A percentile compares a stretch with the other conserved stretches of the same genome.
Conservation (phyloP, 2,113 vertebrate species). For the Orthonyx spaldingii region DNA sequence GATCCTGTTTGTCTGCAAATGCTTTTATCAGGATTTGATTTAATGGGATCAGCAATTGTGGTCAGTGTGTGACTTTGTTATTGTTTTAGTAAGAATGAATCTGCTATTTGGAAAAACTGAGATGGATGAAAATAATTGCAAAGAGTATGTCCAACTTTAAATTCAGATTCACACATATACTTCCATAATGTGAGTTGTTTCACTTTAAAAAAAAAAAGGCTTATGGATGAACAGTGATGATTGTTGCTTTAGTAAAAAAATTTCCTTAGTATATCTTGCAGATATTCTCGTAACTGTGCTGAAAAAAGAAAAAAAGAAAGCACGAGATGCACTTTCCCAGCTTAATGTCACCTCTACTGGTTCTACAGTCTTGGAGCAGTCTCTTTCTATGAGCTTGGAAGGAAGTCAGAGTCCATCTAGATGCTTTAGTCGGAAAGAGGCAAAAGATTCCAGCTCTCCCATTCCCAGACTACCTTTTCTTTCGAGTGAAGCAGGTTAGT, state of each 20-base stretch:
- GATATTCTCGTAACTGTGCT: conserved; percentile 88
- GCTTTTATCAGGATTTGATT: not conserved
- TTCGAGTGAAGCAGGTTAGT: conserved; percentile 66
- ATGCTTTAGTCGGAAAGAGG: not conserved
- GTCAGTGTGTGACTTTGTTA: not conserved
- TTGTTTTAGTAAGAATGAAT: not conserved
- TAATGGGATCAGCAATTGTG: not conserved
- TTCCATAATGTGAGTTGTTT: not conserved
- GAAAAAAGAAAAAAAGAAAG: conserved; percentile 86
- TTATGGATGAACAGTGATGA: not conserved
- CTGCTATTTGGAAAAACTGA: not conserved
- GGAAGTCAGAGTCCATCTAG: not conserved
- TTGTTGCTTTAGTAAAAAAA: not conserved
- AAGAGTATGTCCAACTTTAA: not conserved
- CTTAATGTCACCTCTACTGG: not conserved
- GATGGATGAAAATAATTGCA: not conserved
- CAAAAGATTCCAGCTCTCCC: not conserved
- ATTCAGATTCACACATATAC: not conserved
- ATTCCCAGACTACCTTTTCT: not conserved
- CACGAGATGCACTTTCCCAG: conserved; percentile 66
- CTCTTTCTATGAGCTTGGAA: not conserved
- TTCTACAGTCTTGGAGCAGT: not conserved
- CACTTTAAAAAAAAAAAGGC: not conserved
- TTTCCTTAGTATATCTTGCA: conserved; percentile 71
- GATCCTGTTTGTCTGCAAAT: not conserved